Evolutionary conservation across 2,797 vertebrate species (phyloP).

Genomic region (Otolemur crassicaudatus): DNA sequence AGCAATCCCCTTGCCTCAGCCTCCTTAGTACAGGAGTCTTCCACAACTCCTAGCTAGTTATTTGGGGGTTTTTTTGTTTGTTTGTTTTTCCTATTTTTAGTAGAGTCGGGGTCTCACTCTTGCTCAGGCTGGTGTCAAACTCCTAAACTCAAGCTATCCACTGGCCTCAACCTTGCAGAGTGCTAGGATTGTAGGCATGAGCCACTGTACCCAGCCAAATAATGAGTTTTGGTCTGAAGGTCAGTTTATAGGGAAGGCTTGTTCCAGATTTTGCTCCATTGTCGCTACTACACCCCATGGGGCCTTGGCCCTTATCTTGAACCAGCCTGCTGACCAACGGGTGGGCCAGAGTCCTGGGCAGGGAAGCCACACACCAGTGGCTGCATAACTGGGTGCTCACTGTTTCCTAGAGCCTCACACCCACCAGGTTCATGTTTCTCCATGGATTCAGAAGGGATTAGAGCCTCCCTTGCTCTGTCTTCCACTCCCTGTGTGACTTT

Average conservation of each 20-base stretch:
- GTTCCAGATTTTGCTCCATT: not conserved
- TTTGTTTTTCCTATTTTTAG: too few relatives aligned
- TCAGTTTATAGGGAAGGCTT: not conserved
- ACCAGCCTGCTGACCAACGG: not conserved
- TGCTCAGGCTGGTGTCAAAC: too few relatives aligned
- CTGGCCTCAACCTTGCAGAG: too few relatives aligned
- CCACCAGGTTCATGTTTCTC: rapidly evolving
- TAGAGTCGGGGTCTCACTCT: too few relatives aligned
- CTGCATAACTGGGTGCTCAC: not conserved
- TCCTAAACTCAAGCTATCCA: too few relatives aligned
- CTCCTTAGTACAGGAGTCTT: too few relatives aligned
- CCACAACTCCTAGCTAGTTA: too few relatives aligned
- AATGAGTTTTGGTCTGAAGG: not conserved
- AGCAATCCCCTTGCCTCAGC: too few relatives aligned
- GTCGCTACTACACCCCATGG: not conserved
- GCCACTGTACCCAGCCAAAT: too few relatives aligned
- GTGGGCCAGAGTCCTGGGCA: not conserved
- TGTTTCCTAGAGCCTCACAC: not conserved
- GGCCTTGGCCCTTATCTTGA: not conserved
- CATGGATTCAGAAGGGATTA: not conserved
- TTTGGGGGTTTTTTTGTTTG: too few relatives aligned
- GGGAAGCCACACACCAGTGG: rapidly evolving
- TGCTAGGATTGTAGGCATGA: too few relatives aligned
- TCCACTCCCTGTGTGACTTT: not conserved
- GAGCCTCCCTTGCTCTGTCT: not conserved